Evolutionary conservation across 2,888 invertebrate genomes (phyloP).

Genomic region (Stenchaetothrips biformis): DNA sequence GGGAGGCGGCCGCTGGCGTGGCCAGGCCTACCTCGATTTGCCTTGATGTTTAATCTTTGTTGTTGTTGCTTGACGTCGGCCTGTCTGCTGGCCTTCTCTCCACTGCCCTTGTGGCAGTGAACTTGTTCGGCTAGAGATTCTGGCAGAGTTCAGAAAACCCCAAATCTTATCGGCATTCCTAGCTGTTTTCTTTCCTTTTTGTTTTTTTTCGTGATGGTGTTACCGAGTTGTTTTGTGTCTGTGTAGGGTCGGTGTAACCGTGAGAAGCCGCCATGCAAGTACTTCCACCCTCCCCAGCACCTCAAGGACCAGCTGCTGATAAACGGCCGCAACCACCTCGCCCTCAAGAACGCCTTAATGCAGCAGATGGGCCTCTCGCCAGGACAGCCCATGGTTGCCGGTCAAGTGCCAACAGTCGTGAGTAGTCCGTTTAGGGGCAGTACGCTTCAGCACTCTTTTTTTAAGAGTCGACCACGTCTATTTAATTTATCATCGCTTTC

Average conservation of each 20-base stretch:
- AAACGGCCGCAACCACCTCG: slow-evolving; percentile 99
- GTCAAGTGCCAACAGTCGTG: slow-evolving; percentile 87
- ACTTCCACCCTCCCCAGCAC: slow-evolving; percentile 99
- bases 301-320: slow-evolving; percentile 99
- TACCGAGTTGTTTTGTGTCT: slow-evolving; percentile 34
- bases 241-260: slow-evolving; percentile 98
- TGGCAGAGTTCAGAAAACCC: neutral
- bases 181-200: neutral
- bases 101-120: too few species aligned
- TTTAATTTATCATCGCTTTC: slow-evolving; percentile 30
- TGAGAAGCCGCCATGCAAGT: slow-evolving; percentile 99
- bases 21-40: neutral
- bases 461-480: slow-evolving; percentile 22
- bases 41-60: neutral
- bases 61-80: too few species aligned
- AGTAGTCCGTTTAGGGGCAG: slow-evolving; percentile 48
- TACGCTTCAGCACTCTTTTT: slow-evolving; percentile 20
- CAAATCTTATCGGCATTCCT: neutral
- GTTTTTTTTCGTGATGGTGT: neutral
- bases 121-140: too few species aligned
- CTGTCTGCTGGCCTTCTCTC: too few species aligned
- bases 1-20: neutral
- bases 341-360: slow-evolving; percentile 96
- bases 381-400: slow-evolving; percentile 84
- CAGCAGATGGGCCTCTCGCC: slow-evolving; percentile 93